These are phyloP conservation scores for Cantharis lateralis DNA, from an alignment of 2,888 invertebrate genomes.

Conservation along the genomic window DNA sequence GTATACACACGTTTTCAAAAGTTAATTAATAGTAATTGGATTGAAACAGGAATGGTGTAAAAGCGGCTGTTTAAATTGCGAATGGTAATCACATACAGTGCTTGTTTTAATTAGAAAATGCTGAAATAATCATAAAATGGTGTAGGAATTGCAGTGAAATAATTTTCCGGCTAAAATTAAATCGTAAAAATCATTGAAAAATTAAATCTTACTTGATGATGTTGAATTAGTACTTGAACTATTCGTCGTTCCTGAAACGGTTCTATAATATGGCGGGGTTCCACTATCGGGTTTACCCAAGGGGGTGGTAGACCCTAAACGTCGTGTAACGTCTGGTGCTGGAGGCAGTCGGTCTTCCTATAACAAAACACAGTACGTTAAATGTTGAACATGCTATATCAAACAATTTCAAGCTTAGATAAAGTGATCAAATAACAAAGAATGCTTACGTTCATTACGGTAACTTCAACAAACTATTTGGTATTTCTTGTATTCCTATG, in stretches of 20 bases:
- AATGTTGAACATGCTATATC: constrained; percentile 9
- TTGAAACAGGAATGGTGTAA: neutral
- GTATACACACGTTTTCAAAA: neutral
- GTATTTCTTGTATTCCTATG: neutral
- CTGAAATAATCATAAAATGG: neutral
- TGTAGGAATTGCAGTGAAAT: neutral
- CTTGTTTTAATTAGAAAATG: neutral
- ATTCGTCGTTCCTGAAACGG: constrained; percentile 61
- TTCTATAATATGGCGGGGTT: constrained; percentile 58
- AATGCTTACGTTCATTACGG: neutral
- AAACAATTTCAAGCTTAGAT: neutral
- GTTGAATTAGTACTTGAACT: constrained; percentile 66
- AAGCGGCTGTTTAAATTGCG: neutral
- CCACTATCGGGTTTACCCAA: constrained; percentile 51
- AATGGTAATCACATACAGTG: neutral
- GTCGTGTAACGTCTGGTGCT: constrained; percentile 64
- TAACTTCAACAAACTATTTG: neutral
- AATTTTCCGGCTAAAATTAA: neutral
- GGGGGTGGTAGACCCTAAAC: constrained; percentile 50
- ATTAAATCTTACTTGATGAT: constrained; percentile 61
- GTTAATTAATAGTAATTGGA: neutral
- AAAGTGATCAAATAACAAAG: neutral
- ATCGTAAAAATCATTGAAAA: neutral
- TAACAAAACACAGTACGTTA: constrained; percentile 27
- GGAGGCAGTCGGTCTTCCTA: constrained; percentile 52